Conservation (phyloP, 2,113 vertebrate genomes). For the Rhea pennata region DNA sequence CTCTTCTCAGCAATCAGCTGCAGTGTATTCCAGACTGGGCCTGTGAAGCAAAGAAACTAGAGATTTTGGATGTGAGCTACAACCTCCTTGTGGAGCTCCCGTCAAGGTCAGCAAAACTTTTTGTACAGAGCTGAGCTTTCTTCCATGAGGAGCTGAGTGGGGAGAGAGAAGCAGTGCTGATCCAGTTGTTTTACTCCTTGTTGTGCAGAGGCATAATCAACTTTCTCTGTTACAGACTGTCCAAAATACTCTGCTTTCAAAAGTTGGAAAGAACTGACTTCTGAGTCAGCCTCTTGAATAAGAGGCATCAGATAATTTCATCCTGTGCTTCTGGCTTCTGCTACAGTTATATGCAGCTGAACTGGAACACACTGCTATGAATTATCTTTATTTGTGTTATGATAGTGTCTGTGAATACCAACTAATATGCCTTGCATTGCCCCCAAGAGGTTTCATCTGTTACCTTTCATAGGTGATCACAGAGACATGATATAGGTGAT, state of each 20-base stretch:
- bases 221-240: background rate
- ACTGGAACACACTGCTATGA: background rate
- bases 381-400: background rate
- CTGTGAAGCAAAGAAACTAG: conserved; percentile 93
- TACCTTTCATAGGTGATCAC: background rate
- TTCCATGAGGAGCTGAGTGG: background rate
- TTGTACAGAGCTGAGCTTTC: conserved; percentile 7
- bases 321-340: background rate
- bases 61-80: conserved; percentile 89
- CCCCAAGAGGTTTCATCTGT: background rate
- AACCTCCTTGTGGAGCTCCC: conserved; percentile 91
- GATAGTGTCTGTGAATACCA: background rate
- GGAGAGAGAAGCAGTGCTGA: background rate
- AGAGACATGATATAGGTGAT: background rate
- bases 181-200: background rate
- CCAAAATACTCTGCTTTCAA: background rate
- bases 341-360: background rate
- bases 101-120: conserved; percentile 79
- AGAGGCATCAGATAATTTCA: background rate
- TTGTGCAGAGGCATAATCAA: background rate
- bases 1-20: conserved; percentile 87
- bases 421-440: background rate
- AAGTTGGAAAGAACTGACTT: background rate
- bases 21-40: conserved; percentile 92
- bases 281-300: background rate